phyloP scores from a whole-genome alignment of 1,140 invertebrate species.

The Pachyrhynchus sulphureomaculatus region DNA sequence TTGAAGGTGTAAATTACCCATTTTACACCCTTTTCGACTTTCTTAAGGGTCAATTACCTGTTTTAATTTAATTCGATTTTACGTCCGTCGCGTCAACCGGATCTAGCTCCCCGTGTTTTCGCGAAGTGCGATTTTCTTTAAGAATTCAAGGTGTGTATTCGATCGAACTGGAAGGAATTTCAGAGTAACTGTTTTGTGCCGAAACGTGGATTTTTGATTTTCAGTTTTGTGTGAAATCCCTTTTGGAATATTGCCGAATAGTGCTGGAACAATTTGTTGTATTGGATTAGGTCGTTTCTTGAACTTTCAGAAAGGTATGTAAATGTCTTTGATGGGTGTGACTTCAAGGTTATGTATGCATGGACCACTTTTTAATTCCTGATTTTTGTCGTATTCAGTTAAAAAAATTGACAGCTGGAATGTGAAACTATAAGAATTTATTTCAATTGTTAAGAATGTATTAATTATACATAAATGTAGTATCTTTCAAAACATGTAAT shows the following conservation, averaged over 20 bases:
- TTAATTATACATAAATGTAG: too few relatives aligned
- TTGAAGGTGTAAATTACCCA: not conserved
- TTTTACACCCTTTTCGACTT: not conserved
- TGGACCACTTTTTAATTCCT: too few relatives aligned
- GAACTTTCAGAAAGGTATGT: not conserved
- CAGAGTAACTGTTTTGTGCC: slow-evolving; percentile 20
- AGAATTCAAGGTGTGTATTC: slow-evolving; percentile 30
- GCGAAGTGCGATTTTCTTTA: slow-evolving; percentile 18
- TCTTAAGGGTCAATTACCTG: not conserved
- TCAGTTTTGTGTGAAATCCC: not conserved
- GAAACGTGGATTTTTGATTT: slow-evolving; percentile 4
- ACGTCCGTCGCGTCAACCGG: slow-evolving; percentile 1
- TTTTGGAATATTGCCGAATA: not conserved
- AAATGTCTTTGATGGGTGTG: not conserved
- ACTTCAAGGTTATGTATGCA: too few relatives aligned
- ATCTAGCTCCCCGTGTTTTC: not conserved
- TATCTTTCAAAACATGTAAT: too few relatives aligned
- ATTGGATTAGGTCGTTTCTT: too few relatives aligned
- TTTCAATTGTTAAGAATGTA: too few relatives aligned
- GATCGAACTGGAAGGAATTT: slow-evolving; percentile 23
- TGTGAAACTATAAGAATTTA: too few relatives aligned
- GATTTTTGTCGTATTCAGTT: too few relatives aligned
- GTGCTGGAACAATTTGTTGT: too few relatives aligned
- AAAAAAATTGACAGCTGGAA: too few relatives aligned
- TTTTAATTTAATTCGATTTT: too few relatives aligned